Evolutionary conservation across 2,797 vertebrate species (phyloP), one percentile per base, ranked within the genome.

Genomic region (Malurus splendens): DNA sequence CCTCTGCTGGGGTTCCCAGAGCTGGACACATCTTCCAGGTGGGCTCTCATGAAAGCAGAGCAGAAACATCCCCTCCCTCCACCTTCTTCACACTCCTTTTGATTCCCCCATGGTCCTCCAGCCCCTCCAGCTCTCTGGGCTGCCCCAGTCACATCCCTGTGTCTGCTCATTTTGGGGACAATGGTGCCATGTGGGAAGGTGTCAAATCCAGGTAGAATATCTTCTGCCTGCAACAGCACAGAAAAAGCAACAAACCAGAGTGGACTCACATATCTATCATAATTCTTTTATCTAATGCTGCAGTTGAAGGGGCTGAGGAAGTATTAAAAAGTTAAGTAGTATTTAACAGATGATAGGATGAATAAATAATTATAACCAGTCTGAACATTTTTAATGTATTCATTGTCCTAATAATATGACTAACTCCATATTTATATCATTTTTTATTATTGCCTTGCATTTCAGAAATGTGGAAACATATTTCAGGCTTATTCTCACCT

Each of bases 191-290:
- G 5, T 19, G 60, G 18, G 18, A n/a, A 5, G 27, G 30, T 66
- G 41, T 3, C 15, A 36, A 60, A n/a, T 24, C 36, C 10, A 2
- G 28, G 28, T 7, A 4, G 17, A 68, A 90, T 82, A 85, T 1
- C 48, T 82, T 5, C 19, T 78, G 38, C 51, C 87, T 68, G 44
- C 24, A 73, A 82, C 39, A 56, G 23, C 41, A 42, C 2, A 41
- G 50, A 80, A 80, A 67, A 68, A 36, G 10, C 28, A 83, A 7
- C 28, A 25, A 38, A 77, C 2, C 24, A 56, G 20, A 45, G 28
- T 0, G 1, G 23, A 25, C 11, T 65, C 1, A 0, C 1, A 0
- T 14, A 23, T 14, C 41, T 44, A 2, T 27, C 41, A 17, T 39
- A 38, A 30, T 62, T 64, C 23, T 80, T 62, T 30, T 24, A 7